phyloP scores from a whole-genome alignment of 1,140 invertebrate species.

The Hirudo medicinalis region DNA sequence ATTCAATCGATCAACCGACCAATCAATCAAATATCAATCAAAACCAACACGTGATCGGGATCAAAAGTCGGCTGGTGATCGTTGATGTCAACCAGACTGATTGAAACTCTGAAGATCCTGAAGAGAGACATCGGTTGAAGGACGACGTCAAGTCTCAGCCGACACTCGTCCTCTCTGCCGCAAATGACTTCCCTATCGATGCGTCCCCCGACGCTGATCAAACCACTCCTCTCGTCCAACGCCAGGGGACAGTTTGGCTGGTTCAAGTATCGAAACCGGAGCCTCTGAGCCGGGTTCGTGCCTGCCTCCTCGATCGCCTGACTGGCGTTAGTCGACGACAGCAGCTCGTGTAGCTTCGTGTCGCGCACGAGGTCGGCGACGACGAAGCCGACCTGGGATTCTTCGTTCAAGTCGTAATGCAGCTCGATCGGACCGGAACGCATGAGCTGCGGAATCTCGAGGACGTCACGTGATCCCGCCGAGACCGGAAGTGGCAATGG shows the following conservation, averaged over 20 bases:
- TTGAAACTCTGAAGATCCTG: constrained; percentile 13
- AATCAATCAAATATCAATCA: background rate
- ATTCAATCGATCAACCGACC: background rate
- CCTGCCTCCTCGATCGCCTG: background rate
- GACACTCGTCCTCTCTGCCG: background rate
- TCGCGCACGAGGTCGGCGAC: background rate
- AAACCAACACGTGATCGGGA: background rate
- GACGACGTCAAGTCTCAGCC: constrained; percentile 9
- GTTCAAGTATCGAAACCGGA: constrained; percentile 3
- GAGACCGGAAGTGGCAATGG: background rate
- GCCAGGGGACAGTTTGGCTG: constrained; percentile 4
- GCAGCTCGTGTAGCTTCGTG: background rate
- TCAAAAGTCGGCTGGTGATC: constrained; percentile 11
- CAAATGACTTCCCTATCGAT: constrained; percentile 13
- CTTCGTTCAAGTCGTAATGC: constrained; percentile 12
- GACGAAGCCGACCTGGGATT: background rate
- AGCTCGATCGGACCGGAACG: background rate
- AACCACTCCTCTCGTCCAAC: constrained; percentile 5
- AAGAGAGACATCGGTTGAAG: background rate
- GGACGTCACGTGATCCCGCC: no score
- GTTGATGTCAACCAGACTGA: constrained; percentile 11
- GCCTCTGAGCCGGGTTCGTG: background rate
- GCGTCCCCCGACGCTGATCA: background rate
- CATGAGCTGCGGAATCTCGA: background rate
- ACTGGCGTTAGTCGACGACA: background rate